phyloP scores from a whole-genome alignment of 2,113 vertebrate genomes.

The Embiotoca jacksoni region DNA sequence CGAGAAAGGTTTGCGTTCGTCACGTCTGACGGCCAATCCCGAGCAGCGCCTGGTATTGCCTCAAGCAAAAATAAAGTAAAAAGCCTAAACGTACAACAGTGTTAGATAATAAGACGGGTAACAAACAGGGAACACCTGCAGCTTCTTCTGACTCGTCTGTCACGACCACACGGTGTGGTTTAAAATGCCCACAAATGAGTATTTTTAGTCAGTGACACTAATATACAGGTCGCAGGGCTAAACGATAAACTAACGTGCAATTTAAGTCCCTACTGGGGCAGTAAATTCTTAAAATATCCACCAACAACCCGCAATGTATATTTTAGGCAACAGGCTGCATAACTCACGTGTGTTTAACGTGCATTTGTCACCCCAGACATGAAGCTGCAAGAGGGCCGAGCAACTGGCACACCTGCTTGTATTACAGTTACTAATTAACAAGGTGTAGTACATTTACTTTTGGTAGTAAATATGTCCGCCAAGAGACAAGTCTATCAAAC shows the following conservation, averaged over 20 bases:
- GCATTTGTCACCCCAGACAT: neutral
- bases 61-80: slow-evolving; percentile 11
- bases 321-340: neutral
- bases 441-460: too few relatives aligned
- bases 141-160: neutral
- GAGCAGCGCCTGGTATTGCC: neutral
- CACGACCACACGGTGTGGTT: neutral
- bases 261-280: neutral
- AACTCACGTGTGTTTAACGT: neutral
- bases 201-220: neutral
- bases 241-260: neutral
- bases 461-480: too few relatives aligned
- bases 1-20: neutral
- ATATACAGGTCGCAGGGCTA: neutral
- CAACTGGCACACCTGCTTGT: too few relatives aligned
- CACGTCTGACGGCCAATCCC: slow-evolving; percentile 31
- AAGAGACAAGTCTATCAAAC: too few relatives aligned
- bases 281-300: neutral
- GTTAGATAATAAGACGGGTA: neutral
- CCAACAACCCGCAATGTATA: neutral
- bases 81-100: too few relatives aligned
- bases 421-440: too few relatives aligned
- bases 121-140: neutral
- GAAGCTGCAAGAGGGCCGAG: too few relatives aligned
- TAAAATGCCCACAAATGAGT: too few relatives aligned